Evolutionary conservation across 2,888 invertebrate species (phyloP), one percentile per base, ranked within the genome.

Genomic region (Idaea aversata): DNA sequence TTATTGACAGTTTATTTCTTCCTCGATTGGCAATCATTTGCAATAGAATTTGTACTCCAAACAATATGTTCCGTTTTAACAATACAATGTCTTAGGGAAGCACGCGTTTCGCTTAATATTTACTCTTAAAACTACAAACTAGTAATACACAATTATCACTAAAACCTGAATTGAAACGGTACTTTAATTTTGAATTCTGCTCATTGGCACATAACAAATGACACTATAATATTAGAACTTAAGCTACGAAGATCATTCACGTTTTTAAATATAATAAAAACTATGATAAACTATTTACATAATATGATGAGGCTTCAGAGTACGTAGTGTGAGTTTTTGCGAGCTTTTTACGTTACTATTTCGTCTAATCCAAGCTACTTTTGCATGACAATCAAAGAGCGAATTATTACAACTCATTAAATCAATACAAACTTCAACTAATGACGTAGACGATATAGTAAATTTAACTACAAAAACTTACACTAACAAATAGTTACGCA

Each of bases 151-250:
- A 80, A 75, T 77, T 80, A 84, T 79, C 76, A 79, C 78, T 80
- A 80, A 75, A 73, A 75, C 65, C 67, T 72, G 72, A 77, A 73
- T 77, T 72, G 73, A 72, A 73, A 76, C 76, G 76, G 75, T 76
- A 79, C 78, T 77, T 72, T 74, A 71, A 70, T 70, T 63, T 66
- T 70, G 59, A 72, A 77, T 72, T 81, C 80, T 83, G 90, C 90
- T 85, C 90, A 81, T 90, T 91, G 91, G 91, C 91, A 91, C 91
- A 85, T 86, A 77, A 82, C 74, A 79, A 25, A 92, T 91, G 91
- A 91, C 91, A 78, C 78, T 79, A 81, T 79, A 82, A 78, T 77
- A 77, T 74, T 79, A 79, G 76, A 81, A 77, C 67, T 79, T 79
- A 75, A 79, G 82, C 85, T 81, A 90, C 85, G 85, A 90, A 91